phyloP scores from a whole-genome alignment of 2,888 invertebrate genomes.

The Lypha dubia region DNA sequence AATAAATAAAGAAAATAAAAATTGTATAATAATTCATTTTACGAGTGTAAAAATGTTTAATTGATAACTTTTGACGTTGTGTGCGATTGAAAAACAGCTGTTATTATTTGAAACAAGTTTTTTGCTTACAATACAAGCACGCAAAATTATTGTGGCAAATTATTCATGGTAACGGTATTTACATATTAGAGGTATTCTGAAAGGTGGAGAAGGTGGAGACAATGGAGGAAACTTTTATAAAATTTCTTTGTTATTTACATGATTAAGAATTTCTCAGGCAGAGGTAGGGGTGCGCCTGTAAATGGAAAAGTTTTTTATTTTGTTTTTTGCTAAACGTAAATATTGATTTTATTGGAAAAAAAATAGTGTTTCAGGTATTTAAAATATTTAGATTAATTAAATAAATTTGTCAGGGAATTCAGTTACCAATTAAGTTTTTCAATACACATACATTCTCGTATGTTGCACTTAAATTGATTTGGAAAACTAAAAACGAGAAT shows the following conservation, averaged over 20 bases:
- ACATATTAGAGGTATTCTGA: background rate
- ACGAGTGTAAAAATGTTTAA: constrained; percentile 13
- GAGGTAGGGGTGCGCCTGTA: background rate
- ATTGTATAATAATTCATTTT: constrained; percentile 6
- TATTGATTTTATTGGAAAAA: constrained; percentile 23
- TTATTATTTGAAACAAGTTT: constrained; percentile 24
- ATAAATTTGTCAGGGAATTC: background rate
- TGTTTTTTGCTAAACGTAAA: background rate
- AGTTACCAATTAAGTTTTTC: background rate
- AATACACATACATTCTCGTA: too few relatives aligned
- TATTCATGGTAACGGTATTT: constrained; percentile 44
- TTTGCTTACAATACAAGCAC: constrained; percentile 13
- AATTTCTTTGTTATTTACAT: constrained; percentile 30
- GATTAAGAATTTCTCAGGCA: constrained; percentile 14
- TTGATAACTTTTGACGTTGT: constrained; percentile 39
- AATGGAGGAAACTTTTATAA: background rate
- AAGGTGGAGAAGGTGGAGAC: background rate
- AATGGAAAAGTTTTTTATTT: constrained; percentile 4
- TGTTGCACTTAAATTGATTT: too few relatives aligned
- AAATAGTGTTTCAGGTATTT: background rate
- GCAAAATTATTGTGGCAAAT: constrained; percentile 33
- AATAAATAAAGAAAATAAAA: background rate
- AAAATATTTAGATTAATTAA: background rate
- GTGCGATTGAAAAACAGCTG: constrained; percentile 33
- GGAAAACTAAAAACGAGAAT: too few relatives aligned